Evolutionary conservation across 2,888 invertebrate genomes (phyloP), one percentile per base, ranked within the genome.

Genomic region (Pomacea canaliculata): DNA sequence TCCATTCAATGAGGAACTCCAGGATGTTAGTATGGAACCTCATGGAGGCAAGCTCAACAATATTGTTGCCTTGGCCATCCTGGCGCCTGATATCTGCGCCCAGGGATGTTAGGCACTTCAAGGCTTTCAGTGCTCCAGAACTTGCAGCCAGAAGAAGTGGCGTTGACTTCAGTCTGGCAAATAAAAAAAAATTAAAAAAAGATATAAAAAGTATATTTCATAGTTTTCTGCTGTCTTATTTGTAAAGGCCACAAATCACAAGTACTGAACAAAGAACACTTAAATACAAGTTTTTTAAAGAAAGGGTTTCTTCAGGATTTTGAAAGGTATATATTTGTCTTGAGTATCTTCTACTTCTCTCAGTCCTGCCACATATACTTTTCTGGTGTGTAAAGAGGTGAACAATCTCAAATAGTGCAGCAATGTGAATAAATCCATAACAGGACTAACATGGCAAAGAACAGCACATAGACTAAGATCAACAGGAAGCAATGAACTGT

Each of bases 11-110:
- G 70, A 91, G 87, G 83, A 87, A 89, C 79, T 90, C 89, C 56
- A 91, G 82, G 9, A 91, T 82, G 78, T 90, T 90, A 23, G 91
- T 91, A 79, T 91, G 90, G 80, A 89, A 88, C 49, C 88, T 79
- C 70, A 90, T 79, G 1, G 90, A 89, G 7, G 91, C 89, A 73
- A 91, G 81, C 63, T 88, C 88, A 16, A 91, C 88, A 71, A 91
- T 85, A 59, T 87, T 88, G 80, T 91, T 88, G 12, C 86, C 88
- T 16, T 86, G 83, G 2, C 76, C 80, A 75, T 91, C 90, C 10
- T 81, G 78, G 46, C 85, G 80, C 19, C 78, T 79, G 71, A 89
- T 84, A 73, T 89, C 87, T 18, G 90, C 89, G 23, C 87, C 87
- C 16, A 90, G 82, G 19, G 80, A 70, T 51, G 90, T 88, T 65